Conservation (phyloP, 53 echinoderm and acorn worm genomes). For the Mesocentrotus franciscanus region DNA sequence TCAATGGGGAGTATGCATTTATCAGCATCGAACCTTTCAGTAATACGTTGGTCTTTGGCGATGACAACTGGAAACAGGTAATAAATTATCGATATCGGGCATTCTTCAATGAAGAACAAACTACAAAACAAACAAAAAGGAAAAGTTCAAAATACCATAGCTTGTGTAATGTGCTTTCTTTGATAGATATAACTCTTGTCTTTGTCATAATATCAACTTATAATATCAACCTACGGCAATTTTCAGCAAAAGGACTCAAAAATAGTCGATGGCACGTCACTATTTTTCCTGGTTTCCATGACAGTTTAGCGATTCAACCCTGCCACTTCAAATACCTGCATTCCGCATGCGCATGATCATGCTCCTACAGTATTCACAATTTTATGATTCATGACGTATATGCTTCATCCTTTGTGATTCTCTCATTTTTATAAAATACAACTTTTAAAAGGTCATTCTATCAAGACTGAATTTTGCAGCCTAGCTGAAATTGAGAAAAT, state of each 20-base stretch:
- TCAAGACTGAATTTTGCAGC: too few relatives aligned
- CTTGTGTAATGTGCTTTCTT: neutral
- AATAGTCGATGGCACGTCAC: neutral
- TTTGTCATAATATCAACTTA: neutral
- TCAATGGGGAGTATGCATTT: constrained; percentile 96
- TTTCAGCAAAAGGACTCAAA: neutral
- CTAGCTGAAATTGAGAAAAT: too few relatives aligned
- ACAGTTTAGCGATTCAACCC: neutral
- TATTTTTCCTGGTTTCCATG: neutral
- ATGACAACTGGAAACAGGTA: constrained; percentile 85
- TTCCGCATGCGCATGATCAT: neutral
- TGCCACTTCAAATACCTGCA: neutral
- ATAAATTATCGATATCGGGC: neutral
- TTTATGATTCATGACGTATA: neutral
- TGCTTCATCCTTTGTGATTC: neutral
- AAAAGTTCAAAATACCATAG: neutral
- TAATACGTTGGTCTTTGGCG: constrained; percentile 76
- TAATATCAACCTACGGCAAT: neutral
- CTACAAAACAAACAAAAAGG: too few relatives aligned
- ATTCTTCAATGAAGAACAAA: neutral
- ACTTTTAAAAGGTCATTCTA: too few relatives aligned
- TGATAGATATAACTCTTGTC: neutral
- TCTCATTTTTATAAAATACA: neutral
- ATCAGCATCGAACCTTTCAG: constrained; percentile 90
- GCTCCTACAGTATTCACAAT: neutral